Base-by-base conservation (phyloP, 2,888 invertebrate genomes). In the Galerucella nymphaeae region DNA sequence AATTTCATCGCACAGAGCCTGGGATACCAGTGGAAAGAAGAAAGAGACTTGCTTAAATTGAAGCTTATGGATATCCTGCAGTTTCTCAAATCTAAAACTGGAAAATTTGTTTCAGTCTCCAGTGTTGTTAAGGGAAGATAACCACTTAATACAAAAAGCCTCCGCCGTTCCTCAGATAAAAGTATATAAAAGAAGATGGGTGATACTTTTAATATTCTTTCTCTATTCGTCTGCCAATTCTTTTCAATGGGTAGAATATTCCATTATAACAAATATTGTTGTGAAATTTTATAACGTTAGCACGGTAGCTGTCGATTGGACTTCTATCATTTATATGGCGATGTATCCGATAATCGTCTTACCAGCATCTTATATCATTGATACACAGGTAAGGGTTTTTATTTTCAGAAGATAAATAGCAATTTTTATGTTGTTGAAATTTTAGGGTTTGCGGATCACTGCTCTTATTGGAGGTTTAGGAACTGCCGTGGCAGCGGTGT, bases 251-350 rank as follows among this genome's bases (percentile, higher is more conserved):
- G 94, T 97, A 82, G 95, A 98, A 88, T 96, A 96, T 89, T 93
- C 95, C 83, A 97, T 97, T 84, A 96, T 98, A 76, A 91, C 93
- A 79, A 94, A 96, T 84, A 91, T 96, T 71, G 90, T 97, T 55
- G 89, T 88, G 82, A 91, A 91, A 82, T 94, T 94, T 87, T 95
- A 95, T 84, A 88, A 89, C 41, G 92, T 95, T 30, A 88, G 89
- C 78, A 90, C 90, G 78, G 89, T 90, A 79, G 90, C 90, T 79
- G 94, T 99, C 66, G 94, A 98, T 86, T 97, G 97, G 97, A 95
- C 98, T 20, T 97, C 97, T 63, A 96, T 99, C 94, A 91, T 98
- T 83, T 98, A 93, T 88, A 98, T 99, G 98, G 90, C 96, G 76
- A 90, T 93, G 4, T 99, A 99, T 87, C 96, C 98, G 80, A 95